A percentile compares a stretch with the other conserved stretches of the same genome.
These are phyloP conservation scores for Aurelia aurita complex sp. Pacific DNA, from an alignment of 30 jellyfish, hydroid and myxozoan species.

Conservation along the genomic window DNA sequence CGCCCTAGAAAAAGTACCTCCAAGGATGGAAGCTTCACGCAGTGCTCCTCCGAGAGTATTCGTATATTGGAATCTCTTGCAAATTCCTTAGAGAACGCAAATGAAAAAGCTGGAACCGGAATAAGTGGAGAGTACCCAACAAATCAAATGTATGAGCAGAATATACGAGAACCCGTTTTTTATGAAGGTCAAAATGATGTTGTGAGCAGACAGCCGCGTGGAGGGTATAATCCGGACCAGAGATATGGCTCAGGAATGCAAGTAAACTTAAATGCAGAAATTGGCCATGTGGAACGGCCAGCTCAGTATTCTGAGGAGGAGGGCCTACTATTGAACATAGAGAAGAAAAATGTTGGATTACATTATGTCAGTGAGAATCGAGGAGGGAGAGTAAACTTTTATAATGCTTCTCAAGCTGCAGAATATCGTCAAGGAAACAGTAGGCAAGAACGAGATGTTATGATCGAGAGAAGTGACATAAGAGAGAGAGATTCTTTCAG, in stretches of 20 bases:
- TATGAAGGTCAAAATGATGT: background rate
- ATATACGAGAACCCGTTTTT: background rate
- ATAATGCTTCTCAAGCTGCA: background rate
- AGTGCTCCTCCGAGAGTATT: conserved; percentile 65
- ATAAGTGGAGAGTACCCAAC: conserved; percentile 15
- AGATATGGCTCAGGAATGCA: background rate
- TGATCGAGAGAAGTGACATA: background rate
- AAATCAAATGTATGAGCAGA: background rate
- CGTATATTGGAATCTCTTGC: conserved; percentile 59
- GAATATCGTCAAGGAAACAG: background rate
- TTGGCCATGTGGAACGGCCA: background rate
- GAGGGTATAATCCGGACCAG: background rate
- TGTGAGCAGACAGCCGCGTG: background rate
- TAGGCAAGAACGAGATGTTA: background rate
- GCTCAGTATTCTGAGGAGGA: background rate
- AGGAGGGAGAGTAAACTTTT: background rate
- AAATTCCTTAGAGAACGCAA: conserved; percentile 50
- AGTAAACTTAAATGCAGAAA: background rate
- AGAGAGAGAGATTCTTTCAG: background rate
- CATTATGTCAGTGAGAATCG: background rate
- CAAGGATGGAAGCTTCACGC: background rate
- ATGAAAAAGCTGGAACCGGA: conserved; percentile 24
- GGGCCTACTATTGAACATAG: background rate
- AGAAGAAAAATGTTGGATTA: background rate
- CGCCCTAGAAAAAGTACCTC: background rate